Evolutionary conservation across 2,888 invertebrate species (phyloP), one percentile per base, ranked within the genome.

Genomic region (Chrysopilus asiliformis): DNA sequence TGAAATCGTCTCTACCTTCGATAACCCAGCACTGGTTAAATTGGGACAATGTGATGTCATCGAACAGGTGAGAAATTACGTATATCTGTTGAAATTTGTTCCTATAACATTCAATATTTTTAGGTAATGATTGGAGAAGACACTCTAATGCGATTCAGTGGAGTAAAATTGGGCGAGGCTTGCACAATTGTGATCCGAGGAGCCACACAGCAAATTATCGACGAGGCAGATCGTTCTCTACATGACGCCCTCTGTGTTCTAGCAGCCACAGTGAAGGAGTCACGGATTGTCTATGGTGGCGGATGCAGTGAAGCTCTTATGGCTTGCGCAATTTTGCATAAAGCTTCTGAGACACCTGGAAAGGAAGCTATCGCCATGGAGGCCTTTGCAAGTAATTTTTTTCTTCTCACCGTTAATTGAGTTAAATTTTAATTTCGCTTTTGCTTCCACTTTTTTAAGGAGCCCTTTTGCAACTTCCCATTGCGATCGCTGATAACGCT

Each of bases 161-260:
- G 94, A 32, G 94, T 95, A 12, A 79, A 83, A 45, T 64, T 93
- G 44, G 97, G 98, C 16, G 86, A 98, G 57, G 98, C 98, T 8
- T 99, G 98, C 63, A 91, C 94, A 0, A 76, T 99, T 45, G 82
- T 99, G 2, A 81, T 99, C 50, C 80, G 98, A 42, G 98, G 97
- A 33, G 95, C 98, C 18, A 99, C 98, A 1, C 84, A 94, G 60
- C 98, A 98, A 65, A 91, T 94, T 55, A 75, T 99, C 24, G 98
- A 98, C 53, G 98, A 99, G 65, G 97, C 98, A 0, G 97, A 99
- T 53, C 76, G 98, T 30, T 97, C 97, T 0, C 67, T 99, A 34
- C 98, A 99, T 58, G 98, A 99, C 60, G 98, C 97, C 2, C 74
- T 99, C 3, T 98, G 98, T 60, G 98, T 98, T 2, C 69, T 98